A percentile compares a stretch with the other conserved stretches of the same genome.
phyloP scores from a whole-genome alignment of 2,888 invertebrate genomes.

The Scaptomyza tumidula region DNA sequence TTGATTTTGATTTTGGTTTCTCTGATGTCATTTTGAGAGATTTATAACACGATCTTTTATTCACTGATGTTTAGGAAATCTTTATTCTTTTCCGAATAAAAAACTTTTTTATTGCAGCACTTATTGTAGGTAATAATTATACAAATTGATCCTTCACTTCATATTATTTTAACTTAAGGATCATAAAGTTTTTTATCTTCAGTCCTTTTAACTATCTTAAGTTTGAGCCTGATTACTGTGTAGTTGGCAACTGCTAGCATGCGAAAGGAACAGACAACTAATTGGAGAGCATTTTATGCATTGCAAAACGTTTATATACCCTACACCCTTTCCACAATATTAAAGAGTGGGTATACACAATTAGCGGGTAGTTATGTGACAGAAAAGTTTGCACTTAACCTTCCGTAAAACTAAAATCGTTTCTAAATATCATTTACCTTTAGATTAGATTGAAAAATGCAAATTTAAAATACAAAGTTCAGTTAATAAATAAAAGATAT shows the following conservation, averaged over 20 bases:
- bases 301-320: slow-evolving; percentile 20
- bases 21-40: background rate
- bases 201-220: slow-evolving; percentile 1
- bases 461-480: too few species aligned
- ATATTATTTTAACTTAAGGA: background rate
- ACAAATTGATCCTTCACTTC: background rate
- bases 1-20: too few species aligned
- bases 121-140: too few species aligned
- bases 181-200: too few species aligned
- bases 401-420: too few species aligned
- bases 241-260: slow-evolving; percentile 13
- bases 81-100: too few species aligned
- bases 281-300: slow-evolving; percentile 19
- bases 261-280: slow-evolving; percentile 20
- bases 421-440: too few species aligned
- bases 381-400: background rate
- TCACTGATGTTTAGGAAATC: background rate
- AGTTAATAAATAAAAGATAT: too few species aligned
- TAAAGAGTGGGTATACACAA: background rate
- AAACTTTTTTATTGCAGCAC: too few species aligned
- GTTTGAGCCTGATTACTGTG: background rate
- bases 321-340: background rate
- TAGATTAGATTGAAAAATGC: too few species aligned
- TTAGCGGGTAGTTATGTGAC: background rate
- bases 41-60: background rate